Evolutionary conservation across 2,888 invertebrate species (phyloP).

Genomic region (Cheilosia scutellata): DNA sequence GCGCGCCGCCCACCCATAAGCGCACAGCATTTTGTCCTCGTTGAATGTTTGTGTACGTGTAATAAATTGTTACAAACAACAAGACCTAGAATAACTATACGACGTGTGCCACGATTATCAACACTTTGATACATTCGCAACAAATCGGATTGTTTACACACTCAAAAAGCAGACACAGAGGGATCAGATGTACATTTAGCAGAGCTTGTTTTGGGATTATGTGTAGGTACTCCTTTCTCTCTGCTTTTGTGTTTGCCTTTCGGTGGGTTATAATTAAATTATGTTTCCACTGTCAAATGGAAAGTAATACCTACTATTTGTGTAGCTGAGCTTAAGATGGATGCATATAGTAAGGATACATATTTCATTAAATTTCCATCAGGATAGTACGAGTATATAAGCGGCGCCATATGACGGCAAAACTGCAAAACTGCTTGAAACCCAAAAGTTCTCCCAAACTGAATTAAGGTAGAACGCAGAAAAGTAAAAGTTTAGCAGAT

Average conservation of each 20-base stretch:
- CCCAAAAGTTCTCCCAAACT: slow-evolving; percentile 21
- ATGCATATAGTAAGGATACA: background rate
- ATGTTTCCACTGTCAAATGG: slow-evolving; percentile 27
- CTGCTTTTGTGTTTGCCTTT: slow-evolving; percentile 48
- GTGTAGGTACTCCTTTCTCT: slow-evolving; percentile 38
- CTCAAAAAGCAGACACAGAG: slow-evolving; percentile 45
- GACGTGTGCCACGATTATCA: slow-evolving; percentile 72
- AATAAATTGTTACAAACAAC: slow-evolving; percentile 71
- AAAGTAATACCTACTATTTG: background rate
- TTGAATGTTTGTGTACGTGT: slow-evolving; percentile 12
- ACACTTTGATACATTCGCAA: slow-evolving; percentile 68
- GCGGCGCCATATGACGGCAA: background rate
- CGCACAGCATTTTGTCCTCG: slow-evolving; percentile 3
- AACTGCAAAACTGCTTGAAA: slow-evolving; percentile 24
- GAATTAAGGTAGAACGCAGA: slow-evolving; percentile 30
- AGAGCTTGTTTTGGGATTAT: slow-evolving; percentile 61
- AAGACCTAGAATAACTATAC: slow-evolving; percentile 46
- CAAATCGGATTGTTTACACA: slow-evolving; percentile 74
- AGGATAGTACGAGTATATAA: background rate
- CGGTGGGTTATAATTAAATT: slow-evolving; percentile 60
- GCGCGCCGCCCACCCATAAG: background rate
- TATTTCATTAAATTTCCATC: slow-evolving; percentile 28
- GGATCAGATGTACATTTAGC: slow-evolving; percentile 70
- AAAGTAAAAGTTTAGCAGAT: slow-evolving; percentile 36
- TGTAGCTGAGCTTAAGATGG: slow-evolving; percentile 7